phyloP scores from a whole-genome alignment of 1,140 invertebrate genomes.

The Mactra quadrangularis region DNA sequence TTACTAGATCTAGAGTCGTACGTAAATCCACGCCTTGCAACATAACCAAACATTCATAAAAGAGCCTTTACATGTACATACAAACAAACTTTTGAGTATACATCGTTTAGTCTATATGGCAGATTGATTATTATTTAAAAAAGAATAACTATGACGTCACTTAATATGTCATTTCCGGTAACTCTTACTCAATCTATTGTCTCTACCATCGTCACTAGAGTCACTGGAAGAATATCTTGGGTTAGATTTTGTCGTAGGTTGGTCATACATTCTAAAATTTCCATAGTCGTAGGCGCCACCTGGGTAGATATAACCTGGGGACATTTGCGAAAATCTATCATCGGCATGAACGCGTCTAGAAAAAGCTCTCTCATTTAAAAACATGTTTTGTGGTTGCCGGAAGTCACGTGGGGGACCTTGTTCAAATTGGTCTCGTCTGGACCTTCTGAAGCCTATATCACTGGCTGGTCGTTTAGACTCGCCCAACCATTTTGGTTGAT shows the following conservation, averaged over 20 bases:
- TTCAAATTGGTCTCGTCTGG: conserved; percentile 6
- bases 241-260: conserved; percentile 49
- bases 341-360: conserved; percentile 27
- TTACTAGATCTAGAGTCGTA: too few species aligned
- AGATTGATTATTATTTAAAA: too few species aligned
- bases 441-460: not conserved
- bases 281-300: conserved; percentile 22
- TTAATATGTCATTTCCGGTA: too few species aligned
- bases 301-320: conserved; percentile 26
- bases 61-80: too few species aligned
- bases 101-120: too few species aligned
- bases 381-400: conserved; percentile 1
- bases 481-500: conserved; percentile 39
- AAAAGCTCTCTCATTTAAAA: conserved; percentile 45
- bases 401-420: not conserved
- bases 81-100: too few species aligned
- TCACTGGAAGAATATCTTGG: conserved; percentile 30
- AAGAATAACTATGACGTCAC: too few species aligned
- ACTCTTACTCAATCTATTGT: not conserved
- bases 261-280: conserved; percentile 19
- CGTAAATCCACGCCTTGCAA: too few species aligned
- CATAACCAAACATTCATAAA: too few species aligned
- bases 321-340: not conserved
- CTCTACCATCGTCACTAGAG: not conserved
- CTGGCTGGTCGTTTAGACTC: not conserved